These are phyloP conservation scores for Papilio polyxenes DNA, from an alignment of 1,140 invertebrate species.

Conservation along the genomic window DNA sequence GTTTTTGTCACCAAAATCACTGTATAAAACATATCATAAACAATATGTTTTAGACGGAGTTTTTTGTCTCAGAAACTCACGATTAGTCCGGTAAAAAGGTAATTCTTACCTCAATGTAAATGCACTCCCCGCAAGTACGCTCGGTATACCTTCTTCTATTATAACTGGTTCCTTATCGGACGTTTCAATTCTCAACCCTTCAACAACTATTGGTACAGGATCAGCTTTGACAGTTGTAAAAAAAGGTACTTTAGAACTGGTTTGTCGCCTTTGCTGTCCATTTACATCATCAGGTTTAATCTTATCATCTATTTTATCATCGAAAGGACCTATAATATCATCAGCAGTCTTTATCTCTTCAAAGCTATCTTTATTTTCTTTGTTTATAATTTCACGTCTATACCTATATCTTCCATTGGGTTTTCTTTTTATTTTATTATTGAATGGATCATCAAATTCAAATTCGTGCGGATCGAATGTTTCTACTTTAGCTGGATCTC, in stretches of 20 bases:
- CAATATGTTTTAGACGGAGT: too few relatives aligned
- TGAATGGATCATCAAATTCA: slow-evolving; percentile 10
- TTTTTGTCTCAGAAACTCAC: too few relatives aligned
- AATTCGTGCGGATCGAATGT: slow-evolving; percentile 28
- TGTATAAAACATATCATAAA: too few relatives aligned
- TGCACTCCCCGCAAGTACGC: slow-evolving; percentile 82
- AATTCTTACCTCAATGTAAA: slow-evolving; percentile 78
- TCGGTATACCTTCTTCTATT: slow-evolving; percentile 84
- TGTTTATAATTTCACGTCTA: slow-evolving; percentile 37
- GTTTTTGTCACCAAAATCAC: too few relatives aligned
- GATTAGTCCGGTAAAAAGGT: neutral
- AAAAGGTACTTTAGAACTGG: slow-evolving; percentile 42
- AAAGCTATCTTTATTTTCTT: slow-evolving; percentile 18
- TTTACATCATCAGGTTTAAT: neutral
- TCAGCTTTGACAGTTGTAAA: slow-evolving; percentile 49
- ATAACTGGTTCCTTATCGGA: slow-evolving; percentile 82
- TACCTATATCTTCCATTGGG: slow-evolving; percentile 32
- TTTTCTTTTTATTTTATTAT: slow-evolving; percentile 39
- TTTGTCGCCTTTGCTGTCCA: slow-evolving; percentile 28
- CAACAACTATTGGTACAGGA: slow-evolving; percentile 63
- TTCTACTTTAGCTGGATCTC: slow-evolving; percentile 25
- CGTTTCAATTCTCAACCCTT: slow-evolving; percentile 83
- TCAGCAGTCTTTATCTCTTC: slow-evolving; percentile 24
- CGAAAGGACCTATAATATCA: slow-evolving; percentile 22
- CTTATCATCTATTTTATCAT: slow-evolving; percentile 38